Percentiles rank a stretch among this genome's conserved stretches.
Conservation (phyloP, 2,113 vertebrate species). For the Bubo blakistoni region DNA sequence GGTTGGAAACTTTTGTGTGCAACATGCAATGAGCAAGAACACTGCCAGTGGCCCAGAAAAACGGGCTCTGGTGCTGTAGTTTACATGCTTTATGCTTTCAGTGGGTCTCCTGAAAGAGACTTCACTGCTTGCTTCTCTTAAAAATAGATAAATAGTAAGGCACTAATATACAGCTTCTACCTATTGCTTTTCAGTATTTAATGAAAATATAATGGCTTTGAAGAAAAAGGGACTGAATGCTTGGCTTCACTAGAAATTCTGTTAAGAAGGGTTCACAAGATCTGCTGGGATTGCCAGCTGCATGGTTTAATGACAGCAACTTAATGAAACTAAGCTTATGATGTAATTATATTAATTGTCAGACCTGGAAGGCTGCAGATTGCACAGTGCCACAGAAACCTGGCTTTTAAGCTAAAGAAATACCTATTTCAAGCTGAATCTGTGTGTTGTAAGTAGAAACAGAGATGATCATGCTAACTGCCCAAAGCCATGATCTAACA, state of each 20-base stretch:
- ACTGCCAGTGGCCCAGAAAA: neutral
- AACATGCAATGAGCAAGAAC: accelerated
- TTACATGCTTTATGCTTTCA: neutral
- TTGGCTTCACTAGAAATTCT: neutral
- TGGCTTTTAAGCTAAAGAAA: neutral
- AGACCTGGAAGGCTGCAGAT: neutral
- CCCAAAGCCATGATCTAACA: neutral
- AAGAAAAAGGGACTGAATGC: neutral
- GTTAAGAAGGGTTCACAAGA: neutral
- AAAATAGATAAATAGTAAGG: neutral
- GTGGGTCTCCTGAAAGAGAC: neutral
- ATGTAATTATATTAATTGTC: neutral
- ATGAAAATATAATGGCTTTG: neutral
- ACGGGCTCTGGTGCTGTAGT: neutral
- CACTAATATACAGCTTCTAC: neutral
- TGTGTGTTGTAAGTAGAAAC: neutral
- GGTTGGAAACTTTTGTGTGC: neutral
- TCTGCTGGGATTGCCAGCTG: neutral
- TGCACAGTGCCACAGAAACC: neutral
- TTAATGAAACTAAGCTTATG: neutral
- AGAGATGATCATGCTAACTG: neutral
- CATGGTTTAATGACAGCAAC: neutral
- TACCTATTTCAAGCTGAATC: neutral
- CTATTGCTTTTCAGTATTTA: neutral
- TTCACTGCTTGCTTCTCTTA: neutral